A percentile compares a stretch with the other conserved stretches of the same genome.
phyloP scores from a whole-genome alignment of 2,113 vertebrate species.

The Tachycineta bicolor region DNA sequence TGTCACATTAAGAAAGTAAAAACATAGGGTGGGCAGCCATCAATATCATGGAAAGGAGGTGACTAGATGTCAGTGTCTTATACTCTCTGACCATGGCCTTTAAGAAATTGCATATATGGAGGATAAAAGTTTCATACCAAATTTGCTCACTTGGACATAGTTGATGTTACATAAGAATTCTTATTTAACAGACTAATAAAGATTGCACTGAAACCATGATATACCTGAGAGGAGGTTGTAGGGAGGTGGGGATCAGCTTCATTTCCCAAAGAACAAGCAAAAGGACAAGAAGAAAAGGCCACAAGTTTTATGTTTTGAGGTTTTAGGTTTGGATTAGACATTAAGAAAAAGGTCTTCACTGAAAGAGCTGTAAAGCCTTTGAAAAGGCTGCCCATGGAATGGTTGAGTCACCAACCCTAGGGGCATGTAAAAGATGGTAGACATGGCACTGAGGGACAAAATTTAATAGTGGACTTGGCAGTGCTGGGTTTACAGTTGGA shows the following conservation, averaged over 20 bases:
- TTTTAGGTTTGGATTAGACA: not conserved
- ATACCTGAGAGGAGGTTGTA: not conserved
- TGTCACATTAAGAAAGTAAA: not conserved
- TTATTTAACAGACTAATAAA: not conserved
- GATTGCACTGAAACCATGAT: not conserved
- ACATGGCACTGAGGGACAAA: accelerated
- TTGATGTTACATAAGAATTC: not conserved
- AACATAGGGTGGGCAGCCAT: accelerated
- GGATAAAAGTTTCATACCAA: not conserved
- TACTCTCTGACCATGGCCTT: not conserved
- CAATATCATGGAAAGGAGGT: not conserved
- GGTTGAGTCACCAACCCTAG: accelerated
- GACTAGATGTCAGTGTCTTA: not conserved
- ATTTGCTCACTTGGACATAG: not conserved
- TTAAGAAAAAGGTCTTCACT: not conserved
- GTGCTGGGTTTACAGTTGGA: not conserved
- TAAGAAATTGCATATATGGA: not conserved
- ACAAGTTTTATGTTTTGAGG: not conserved
- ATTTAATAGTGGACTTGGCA: not conserved
- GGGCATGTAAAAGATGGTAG: too few relatives aligned
- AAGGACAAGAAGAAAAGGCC: not conserved
- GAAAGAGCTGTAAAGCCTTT: not conserved
- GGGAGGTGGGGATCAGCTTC: accelerated
- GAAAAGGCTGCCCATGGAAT: not conserved
- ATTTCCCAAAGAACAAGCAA: not conserved